Conservation (phyloP, 2,888 invertebrate genomes). For the Catocala sponsa region DNA sequence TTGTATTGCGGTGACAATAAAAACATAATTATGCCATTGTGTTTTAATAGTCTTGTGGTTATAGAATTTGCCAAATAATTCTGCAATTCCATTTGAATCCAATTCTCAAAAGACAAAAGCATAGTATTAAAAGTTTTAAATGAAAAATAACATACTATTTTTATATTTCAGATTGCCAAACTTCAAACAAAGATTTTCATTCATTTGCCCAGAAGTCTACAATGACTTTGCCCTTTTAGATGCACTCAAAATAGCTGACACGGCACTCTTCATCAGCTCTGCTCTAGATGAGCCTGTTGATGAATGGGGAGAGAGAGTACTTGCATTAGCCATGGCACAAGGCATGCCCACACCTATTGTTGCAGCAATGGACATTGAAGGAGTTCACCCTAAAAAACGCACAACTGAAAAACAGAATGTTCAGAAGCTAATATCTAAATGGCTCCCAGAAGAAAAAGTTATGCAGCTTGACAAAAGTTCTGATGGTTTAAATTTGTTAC, state of each 20-base stretch:
- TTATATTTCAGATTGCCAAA: constrained; percentile 91
- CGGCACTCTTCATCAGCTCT: constrained; percentile 93
- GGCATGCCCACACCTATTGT: constrained; percentile 93
- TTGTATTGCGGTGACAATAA: too few species aligned
- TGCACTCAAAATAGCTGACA: constrained; percentile 95
- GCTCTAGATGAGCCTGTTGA: constrained; percentile 92
- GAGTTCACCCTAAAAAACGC: constrained; percentile 91
- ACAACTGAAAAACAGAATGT: constrained; percentile 90
- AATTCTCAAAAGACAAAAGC: too few species aligned
- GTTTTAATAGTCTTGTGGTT: too few species aligned
- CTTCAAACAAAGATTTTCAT: constrained; percentile 96
- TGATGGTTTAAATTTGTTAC: constrained; percentile 91
- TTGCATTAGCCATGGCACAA: constrained; percentile 94
- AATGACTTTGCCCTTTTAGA: constrained; percentile 93
- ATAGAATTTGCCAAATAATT: too few species aligned
- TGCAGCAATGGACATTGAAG: constrained; percentile 92
- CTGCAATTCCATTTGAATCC: too few species aligned
- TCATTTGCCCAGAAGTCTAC: constrained; percentile 92
- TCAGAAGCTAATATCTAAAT: constrained; percentile 90
- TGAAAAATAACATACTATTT: background rate
- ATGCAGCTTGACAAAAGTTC: constrained; percentile 92
- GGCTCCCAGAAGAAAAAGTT: constrained; percentile 95
- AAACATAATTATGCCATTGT: too few species aligned
- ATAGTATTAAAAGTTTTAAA: too few species aligned
- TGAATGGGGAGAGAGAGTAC: constrained; percentile 92